Conservation (phyloP, 2,888 invertebrate species). For the Dendrolimus houi region DNA sequence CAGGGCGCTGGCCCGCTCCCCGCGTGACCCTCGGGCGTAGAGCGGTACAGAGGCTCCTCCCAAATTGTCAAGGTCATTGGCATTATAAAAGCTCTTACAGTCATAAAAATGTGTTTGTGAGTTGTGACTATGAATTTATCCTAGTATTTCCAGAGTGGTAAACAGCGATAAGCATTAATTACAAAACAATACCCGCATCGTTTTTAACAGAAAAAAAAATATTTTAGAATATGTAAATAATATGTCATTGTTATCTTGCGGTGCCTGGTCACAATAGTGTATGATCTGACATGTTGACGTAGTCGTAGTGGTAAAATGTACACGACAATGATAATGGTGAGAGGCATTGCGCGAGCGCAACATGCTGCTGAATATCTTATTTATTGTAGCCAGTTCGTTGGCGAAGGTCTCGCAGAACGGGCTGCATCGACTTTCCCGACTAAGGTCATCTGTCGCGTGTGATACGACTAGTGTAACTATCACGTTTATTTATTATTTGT, state of each 20-base stretch:
- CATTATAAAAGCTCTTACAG: no score
- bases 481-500: constrained; percentile 8
- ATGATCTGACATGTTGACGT: not conserved
- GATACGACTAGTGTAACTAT: constrained; percentile 2
- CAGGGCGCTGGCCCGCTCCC: no score
- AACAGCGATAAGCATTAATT: no score
- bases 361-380: not conserved
- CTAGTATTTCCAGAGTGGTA: no score
- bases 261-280: not conserved
- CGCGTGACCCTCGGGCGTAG: no score
- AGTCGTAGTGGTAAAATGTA: not conserved
- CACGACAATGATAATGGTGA: not conserved
- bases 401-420: constrained; percentile 4
- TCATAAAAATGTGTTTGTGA: no score
- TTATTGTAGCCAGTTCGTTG: constrained; percentile 3
- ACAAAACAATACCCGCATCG: no score
- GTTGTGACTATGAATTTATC: no score
- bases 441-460: constrained; percentile 7
- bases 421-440: not conserved
- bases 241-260: not conserved
- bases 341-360: not conserved
- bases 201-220: no score
- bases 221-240: not conserved
- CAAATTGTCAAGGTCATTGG: no score
- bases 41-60: no score